Evolutionary conservation across 2,113 vertebrate genomes (phyloP).

Genomic region (Capra hircus): DNA sequence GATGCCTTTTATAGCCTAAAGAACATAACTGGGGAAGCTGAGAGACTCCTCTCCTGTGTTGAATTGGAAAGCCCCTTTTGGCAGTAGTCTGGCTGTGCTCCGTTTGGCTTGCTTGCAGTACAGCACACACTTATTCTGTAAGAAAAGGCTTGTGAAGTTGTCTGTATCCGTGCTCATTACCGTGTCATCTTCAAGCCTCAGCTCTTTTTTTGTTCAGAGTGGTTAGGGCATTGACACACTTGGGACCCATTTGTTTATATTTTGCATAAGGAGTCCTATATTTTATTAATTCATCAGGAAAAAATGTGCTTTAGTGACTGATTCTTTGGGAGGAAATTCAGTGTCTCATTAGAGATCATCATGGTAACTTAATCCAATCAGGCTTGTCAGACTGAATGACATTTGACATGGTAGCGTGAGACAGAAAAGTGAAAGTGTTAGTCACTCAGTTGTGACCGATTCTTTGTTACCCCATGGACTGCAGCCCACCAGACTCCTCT

Average conservation of each 20-base stretch:
- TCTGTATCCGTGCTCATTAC: background rate
- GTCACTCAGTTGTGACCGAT: background rate
- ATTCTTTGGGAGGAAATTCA: conserved; percentile 71
- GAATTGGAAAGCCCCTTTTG: background rate
- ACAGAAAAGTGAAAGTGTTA: background rate
- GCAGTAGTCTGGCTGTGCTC: background rate
- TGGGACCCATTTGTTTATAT: conserved; percentile 65
- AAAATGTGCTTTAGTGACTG: conserved; percentile 73
- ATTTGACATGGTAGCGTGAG: conserved; percentile 54
- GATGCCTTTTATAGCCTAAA: background rate
- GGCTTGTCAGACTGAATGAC: conserved; percentile 70
- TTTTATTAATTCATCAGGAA: conserved; percentile 74
- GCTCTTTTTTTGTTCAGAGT: conserved; percentile 14
- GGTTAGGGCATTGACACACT: conserved; percentile 25
- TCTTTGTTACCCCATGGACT: background rate
- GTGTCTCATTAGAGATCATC: conserved; percentile 76
- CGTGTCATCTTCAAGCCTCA: background rate
- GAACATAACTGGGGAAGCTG: background rate
- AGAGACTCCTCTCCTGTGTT: background rate
- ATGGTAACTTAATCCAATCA: conserved; percentile 72
- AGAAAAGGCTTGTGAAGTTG: background rate
- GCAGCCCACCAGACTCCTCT: background rate
- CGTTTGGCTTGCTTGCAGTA: background rate
- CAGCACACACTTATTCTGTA: background rate
- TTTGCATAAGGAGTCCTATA: conserved; percentile 65